Percentiles rank a stretch among this genome's conserved stretches.
Conservation (phyloP, 2,113 vertebrate species). For the Tor tambroides region DNA sequence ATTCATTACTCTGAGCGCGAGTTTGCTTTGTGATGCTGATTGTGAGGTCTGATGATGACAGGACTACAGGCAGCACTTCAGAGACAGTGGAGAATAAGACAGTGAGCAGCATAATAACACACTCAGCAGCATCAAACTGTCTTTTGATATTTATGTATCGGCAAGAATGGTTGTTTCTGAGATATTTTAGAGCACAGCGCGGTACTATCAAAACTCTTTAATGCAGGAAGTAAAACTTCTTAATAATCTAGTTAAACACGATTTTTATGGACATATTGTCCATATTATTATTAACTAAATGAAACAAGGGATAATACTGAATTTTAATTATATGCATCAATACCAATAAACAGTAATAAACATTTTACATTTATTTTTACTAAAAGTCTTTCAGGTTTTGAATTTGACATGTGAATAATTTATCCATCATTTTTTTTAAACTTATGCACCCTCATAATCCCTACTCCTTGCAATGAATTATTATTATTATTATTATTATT, state of each 20-base stretch:
- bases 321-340: not conserved
- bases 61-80: not conserved
- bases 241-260: too few species aligned
- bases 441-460: not conserved
- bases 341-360: not conserved
- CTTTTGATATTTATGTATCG: not conserved
- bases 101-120: not conserved
- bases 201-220: not conserved
- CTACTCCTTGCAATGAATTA: not conserved
- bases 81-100: not conserved
- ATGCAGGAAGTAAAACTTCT: not conserved
- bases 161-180: not conserved
- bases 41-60: slow-evolving; percentile 26
- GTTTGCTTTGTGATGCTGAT: slow-evolving; percentile 12
- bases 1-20: slow-evolving; percentile 10
- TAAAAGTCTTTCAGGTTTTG: too few species aligned
- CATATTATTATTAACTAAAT: not conserved
- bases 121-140: not conserved
- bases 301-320: not conserved
- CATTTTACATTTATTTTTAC: not conserved
- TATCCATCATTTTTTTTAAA: not conserved
- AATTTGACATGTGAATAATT: too few species aligned
- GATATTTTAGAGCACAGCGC: not conserved
- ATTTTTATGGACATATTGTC: not conserved
- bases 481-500: not conserved